Base-by-base conservation (phyloP, 1,140 invertebrate genomes). In the Myzus persicae region DNA sequence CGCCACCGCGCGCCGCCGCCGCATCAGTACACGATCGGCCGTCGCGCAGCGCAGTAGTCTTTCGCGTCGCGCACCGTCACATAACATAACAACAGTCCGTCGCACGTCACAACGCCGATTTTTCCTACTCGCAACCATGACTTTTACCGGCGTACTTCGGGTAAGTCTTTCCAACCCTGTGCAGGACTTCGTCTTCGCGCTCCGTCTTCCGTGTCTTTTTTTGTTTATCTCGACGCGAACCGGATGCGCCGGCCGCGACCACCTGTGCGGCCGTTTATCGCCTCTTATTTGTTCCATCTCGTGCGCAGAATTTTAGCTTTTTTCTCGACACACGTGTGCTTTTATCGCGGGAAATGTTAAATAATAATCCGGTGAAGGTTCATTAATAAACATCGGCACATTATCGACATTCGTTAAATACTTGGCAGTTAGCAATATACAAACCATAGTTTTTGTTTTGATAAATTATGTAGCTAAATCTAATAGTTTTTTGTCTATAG, bases 71-170 rank as follows among this genome's bases (percentile, higher is more conserved):
- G 54, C 51, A n/a, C 85, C 85, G 42, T 46, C 85, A n/a, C 42
- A 31, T 31, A 31, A n/a, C 42, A 31, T 31, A 31, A 31, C 38
- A 5, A 40, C 36, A 24, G 4, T 14, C 7, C 20, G 7, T 42
- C 9, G 36, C 38, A 40, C 38, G 82, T 42, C 24, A 81, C 31
- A 84, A 40, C 22, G 3, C 40, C 8, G 40, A 76, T n/a, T 76
- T 67, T 76, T n/a, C 84, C n/a, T 7, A 88, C 46, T 46, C 2
- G 44, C 20, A 40, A 84, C 85, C 2, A 90, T 90, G 89, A 90
- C 89, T 2, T 90, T 90, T 90, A 90, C 89, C 38, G 51, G 48
- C 40, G 89, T 90, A 42, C 51, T 90, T 59, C 89, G 89, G 54
- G 89, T 90, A 90, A 90, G 89, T 59, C 22, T 84, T 84, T 22